Conservation (phyloP, 2,113 vertebrate genomes). For the Speoplatyrhinus poulsoni region DNA sequence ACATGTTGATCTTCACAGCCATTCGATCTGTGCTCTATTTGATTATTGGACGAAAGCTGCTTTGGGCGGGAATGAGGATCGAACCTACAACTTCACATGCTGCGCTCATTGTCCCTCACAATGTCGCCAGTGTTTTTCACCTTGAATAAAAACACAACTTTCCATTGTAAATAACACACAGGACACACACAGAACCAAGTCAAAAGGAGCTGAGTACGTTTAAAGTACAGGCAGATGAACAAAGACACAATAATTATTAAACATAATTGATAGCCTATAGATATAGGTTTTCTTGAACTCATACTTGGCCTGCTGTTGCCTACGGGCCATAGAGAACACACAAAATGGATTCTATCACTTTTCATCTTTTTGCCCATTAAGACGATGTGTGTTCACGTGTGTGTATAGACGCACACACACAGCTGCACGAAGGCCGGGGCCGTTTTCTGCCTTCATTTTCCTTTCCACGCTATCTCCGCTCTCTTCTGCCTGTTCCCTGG, state of each 20-base stretch:
- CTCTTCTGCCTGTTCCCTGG: slow-evolving; percentile 27
- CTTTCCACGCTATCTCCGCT: slow-evolving; percentile 9
- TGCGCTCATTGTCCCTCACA: slow-evolving; percentile 23
- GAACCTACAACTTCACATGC: slow-evolving; percentile 9
- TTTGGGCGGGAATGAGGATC: slow-evolving; percentile 46
- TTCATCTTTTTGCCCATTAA: too few relatives aligned
- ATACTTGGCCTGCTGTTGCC: too few relatives aligned
- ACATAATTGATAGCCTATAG: not conserved
- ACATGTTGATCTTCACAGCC: slow-evolving; percentile 48
- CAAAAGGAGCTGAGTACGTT: too few relatives aligned
- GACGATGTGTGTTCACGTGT: too few relatives aligned
- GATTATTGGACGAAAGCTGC: slow-evolving; percentile 62
- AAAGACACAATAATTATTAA: not conserved
- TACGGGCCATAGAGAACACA: too few relatives aligned
- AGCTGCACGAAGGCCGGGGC: slow-evolving; percentile 33
- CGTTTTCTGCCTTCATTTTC: slow-evolving; percentile 25
- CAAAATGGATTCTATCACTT: too few relatives aligned
- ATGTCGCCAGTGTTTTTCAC: slow-evolving; percentile 18
- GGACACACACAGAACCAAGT: too few relatives aligned
- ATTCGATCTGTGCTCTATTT: slow-evolving; percentile 53
- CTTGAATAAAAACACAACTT: too few relatives aligned
- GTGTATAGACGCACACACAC: not conserved
- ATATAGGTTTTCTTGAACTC: too few relatives aligned
- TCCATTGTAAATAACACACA: too few relatives aligned
- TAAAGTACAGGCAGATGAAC: too few relatives aligned